These are phyloP conservation scores for Takifugu rubripes DNA, from an alignment of 2,797 vertebrate genomes.

Conservation along the genomic window DNA sequence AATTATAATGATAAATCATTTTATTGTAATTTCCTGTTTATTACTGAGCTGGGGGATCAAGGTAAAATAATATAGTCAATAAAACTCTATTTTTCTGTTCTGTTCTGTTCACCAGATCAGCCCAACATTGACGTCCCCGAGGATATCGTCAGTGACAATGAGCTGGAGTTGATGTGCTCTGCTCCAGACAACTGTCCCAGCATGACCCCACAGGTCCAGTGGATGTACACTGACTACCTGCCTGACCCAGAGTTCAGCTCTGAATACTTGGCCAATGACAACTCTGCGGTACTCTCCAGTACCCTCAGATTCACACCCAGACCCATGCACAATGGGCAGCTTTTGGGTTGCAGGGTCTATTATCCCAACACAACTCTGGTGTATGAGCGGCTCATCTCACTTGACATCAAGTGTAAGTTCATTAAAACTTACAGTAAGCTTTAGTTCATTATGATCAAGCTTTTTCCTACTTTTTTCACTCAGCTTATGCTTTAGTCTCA, in stretches of 20 bases:
- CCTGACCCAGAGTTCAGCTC: conserved; percentile 78
- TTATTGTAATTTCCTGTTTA: background rate
- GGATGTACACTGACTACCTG: conserved; percentile 85
- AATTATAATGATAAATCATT: too few relatives aligned
- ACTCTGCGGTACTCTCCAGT: conserved; percentile 82
- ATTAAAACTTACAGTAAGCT: background rate
- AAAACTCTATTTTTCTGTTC: background rate
- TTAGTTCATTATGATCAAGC: background rate
- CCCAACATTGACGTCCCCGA: conserved; percentile 85
- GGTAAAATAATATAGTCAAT: background rate
- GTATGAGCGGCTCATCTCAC: conserved; percentile 81
- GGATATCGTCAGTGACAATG: conserved; percentile 83
- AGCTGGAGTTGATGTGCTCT: conserved; percentile 83
- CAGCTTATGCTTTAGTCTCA: too few relatives aligned
- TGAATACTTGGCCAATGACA: conserved; percentile 79
- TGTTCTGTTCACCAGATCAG: conserved; percentile 71
- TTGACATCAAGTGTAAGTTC: conserved; percentile 88
- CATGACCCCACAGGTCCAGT: conserved; percentile 84
- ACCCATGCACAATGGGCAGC: conserved; percentile 83
- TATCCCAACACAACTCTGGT: conserved; percentile 82
- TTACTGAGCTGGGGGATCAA: background rate
- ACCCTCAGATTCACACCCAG: conserved; percentile 84
- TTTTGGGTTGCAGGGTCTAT: conserved; percentile 85
- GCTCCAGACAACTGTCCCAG: conserved; percentile 89
- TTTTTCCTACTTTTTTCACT: too few relatives aligned